Percentiles rank a stretch among this genome's conserved stretches.
These are phyloP conservation scores for Encarsia formosa DNA, from an alignment of 2,888 invertebrate genomes.

Conservation along the genomic window DNA sequence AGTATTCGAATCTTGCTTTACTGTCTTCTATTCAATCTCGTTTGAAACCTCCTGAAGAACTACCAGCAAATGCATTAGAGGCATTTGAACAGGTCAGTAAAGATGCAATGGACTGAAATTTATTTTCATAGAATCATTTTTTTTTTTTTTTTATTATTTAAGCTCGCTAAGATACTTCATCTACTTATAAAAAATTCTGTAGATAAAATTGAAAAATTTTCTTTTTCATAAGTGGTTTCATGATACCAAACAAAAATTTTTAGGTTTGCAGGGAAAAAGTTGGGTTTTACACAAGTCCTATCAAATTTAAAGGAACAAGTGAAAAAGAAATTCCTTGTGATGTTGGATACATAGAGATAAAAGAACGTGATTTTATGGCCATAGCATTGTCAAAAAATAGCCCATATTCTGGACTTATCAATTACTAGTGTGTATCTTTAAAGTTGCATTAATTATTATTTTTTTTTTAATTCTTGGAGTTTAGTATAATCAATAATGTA, in stretches of 20 bases:
- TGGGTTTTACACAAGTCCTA: no score
- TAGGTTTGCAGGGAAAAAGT: no score
- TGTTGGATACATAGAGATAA: background rate
- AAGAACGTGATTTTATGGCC: background rate
- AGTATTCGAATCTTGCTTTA: background rate
- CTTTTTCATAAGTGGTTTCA: no score
- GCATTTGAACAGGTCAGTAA: background rate
- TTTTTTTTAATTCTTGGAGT: no score
- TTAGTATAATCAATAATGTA: background rate
- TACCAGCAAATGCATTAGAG: background rate
- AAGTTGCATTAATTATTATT: no score
- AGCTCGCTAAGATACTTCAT: no score
- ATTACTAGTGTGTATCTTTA: constrained; percentile 6
- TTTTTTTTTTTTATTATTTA: no score
- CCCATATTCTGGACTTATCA: constrained; percentile 1
- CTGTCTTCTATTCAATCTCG: background rate
- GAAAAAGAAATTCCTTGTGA: background rate
- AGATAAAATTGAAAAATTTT: no score
- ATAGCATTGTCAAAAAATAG: constrained; percentile 6
- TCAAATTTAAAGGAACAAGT: background rate
- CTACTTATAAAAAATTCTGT: no score
- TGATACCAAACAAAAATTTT: no score
- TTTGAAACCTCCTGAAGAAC: background rate
- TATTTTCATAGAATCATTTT: no score
- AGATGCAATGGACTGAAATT: no score